Evolutionary conservation across 1,140 invertebrate species (phyloP).

Genomic region (Gryon sp.): DNA sequence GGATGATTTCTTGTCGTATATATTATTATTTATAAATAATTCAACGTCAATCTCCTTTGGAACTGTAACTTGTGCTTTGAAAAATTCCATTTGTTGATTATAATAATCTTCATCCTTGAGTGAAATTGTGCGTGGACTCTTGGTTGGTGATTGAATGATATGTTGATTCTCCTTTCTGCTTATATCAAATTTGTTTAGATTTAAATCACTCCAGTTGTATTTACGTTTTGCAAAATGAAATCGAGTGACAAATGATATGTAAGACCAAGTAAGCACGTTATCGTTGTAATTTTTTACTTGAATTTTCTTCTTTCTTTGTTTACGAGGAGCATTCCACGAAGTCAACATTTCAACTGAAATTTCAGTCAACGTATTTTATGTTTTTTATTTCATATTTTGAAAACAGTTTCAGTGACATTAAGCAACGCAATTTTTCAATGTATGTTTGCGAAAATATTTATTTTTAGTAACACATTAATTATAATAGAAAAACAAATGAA

Average conservation of each 20-base stretch:
- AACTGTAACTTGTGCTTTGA: constrained; percentile 36
- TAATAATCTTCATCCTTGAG: constrained; percentile 41
- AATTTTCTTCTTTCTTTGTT: constrained; percentile 56
- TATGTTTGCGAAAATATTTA: too few relatives aligned
- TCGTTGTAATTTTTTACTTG: constrained; percentile 55
- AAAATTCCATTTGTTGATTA: constrained; percentile 23
- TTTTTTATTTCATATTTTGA: too few relatives aligned
- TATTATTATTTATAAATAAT: constrained; percentile 42
- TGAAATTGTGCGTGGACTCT: constrained; percentile 32
- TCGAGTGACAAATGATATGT: constrained; percentile 73
- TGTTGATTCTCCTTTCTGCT: background rate
- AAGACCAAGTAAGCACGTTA: constrained; percentile 69
- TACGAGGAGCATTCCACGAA: background rate
- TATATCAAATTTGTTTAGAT: too few relatives aligned
- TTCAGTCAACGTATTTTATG: background rate
- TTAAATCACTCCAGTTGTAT: constrained; percentile 2
- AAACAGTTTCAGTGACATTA: too few relatives aligned
- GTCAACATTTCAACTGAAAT: constrained; percentile 7
- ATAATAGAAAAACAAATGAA: background rate
- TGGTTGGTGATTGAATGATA: constrained; percentile 24
- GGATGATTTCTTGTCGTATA: constrained; percentile 9
- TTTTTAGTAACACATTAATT: too few relatives aligned
- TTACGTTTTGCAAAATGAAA: constrained; percentile 72
- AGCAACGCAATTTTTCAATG: too few relatives aligned
- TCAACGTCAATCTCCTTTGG: constrained; percentile 42